A percentile compares a stretch with the other conserved stretches of the same genome.
Evolutionary conservation across 2,797 vertebrate genomes (phyloP).

Genomic region (Artibeus lituratus): DNA sequence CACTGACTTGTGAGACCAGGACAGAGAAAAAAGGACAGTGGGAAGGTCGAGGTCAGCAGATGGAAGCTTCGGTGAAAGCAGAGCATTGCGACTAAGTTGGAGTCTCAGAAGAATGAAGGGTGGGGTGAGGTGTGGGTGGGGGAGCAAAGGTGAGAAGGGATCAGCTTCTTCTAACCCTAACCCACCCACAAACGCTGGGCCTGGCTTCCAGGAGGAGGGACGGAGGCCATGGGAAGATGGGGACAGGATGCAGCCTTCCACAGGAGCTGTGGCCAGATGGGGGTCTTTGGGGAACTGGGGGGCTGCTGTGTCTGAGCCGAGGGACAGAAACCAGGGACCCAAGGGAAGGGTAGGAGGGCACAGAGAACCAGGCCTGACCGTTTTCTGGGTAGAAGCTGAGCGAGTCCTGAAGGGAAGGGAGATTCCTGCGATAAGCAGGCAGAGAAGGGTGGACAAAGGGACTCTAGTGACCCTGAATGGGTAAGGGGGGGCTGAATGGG

Average conservation of each 20-base stretch:
- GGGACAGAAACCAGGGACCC: not conserved
- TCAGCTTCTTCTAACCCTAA: not conserved
- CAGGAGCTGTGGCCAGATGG: not conserved
- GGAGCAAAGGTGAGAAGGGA: not conserved
- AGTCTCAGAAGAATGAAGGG: not conserved
- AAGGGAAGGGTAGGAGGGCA: not conserved
- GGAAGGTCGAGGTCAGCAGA: not conserved
- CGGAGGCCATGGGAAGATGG: not conserved
- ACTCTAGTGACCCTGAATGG: not conserved
- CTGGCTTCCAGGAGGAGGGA: not conserved
- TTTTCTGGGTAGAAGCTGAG: not conserved
- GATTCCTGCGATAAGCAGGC: not conserved
- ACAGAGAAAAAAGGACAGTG: not conserved
- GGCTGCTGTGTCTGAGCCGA: not conserved
- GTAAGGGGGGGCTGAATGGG: not conserved
- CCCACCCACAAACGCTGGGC: not conserved
- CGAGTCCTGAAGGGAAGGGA: not conserved
- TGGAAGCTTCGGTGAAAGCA: not conserved
- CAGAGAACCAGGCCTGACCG: not conserved
- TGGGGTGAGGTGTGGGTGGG: fast-evolving
- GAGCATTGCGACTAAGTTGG: not conserved
- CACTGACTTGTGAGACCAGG: not conserved
- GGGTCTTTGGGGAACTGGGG: not conserved
- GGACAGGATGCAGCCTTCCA: not conserved
- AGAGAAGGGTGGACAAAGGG: not conserved